These are phyloP conservation scores for fruit fly (Drosophila melanogaster) DNA, from an alignment of 1,140 invertebrate species.

Conservation along the genomic window DNA sequence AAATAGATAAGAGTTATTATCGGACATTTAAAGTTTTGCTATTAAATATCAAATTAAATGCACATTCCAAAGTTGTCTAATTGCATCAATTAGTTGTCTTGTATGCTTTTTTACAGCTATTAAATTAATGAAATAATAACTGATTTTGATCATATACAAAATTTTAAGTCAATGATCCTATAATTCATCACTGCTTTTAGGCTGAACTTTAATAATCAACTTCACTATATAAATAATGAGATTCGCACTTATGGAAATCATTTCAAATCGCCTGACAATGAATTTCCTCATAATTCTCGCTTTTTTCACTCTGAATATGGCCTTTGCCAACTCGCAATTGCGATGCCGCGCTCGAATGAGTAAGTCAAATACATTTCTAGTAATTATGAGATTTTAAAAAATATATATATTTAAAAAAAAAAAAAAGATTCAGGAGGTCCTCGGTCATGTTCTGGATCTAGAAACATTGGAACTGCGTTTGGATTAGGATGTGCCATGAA, in stretches of 20 bases:
- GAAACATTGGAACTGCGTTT: neutral
- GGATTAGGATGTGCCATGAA: neutral
- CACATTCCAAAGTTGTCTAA: too few species aligned
- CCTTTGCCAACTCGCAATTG: neutral
- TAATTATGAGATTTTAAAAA: neutral
- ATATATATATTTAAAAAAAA: neutral
- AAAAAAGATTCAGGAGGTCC: neutral
- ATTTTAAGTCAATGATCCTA: neutral
- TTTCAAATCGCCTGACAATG: neutral
- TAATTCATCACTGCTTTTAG: neutral
- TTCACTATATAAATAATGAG: neutral
- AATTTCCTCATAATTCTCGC: neutral
- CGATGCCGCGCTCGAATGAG: neutral
- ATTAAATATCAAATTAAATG: too few species aligned
- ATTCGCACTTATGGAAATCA: neutral
- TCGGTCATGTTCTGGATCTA: neutral
- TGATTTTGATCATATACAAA: neutral
- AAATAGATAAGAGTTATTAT: neutral
- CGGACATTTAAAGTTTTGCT: neutral
- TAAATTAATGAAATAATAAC: neutral
- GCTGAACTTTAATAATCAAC: neutral
- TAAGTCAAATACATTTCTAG: neutral
- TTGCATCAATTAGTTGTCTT: too few species aligned
- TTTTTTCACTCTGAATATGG: neutral
- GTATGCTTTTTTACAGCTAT: neutral